These are phyloP conservation scores for Nomia melanderi DNA, from an alignment of 1,140 invertebrate genomes.

Conservation along the genomic window DNA sequence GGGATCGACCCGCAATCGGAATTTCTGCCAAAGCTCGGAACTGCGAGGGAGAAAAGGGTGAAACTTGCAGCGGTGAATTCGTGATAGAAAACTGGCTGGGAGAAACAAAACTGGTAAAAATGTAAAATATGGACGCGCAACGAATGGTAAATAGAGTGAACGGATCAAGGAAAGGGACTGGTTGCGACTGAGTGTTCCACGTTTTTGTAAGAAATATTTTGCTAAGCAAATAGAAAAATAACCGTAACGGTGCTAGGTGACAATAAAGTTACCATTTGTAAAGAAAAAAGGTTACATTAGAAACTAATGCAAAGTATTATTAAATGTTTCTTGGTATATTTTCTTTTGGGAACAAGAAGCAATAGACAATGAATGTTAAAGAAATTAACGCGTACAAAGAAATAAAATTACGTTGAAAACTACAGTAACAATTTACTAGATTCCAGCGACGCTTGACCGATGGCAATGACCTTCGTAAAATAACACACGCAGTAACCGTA, in stretches of 20 bases:
- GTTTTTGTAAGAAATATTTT: neutral
- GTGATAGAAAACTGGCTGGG: neutral
- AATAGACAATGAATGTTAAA: no score
- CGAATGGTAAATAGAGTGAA: neutral
- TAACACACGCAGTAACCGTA: neutral
- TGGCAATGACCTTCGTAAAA: slow-evolving; percentile 32
- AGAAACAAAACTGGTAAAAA: neutral
- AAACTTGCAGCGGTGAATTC: neutral
- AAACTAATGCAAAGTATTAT: no score
- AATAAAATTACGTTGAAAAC: neutral
- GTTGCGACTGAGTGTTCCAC: neutral
- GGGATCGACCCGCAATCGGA: slow-evolving; percentile 38
- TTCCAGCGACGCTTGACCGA: neutral
- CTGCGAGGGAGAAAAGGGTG: slow-evolving; percentile 15
- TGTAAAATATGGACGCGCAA: neutral
- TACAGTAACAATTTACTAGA: neutral
- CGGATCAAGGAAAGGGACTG: neutral
- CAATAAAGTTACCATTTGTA: no score
- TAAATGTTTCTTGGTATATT: no score
- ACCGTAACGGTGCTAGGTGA: no score
- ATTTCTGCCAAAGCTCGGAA: slow-evolving; percentile 28
- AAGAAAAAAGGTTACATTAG: no score
- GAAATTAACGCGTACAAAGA: no score
- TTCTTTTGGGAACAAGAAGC: no score
- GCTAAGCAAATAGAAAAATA: no score